Evolutionary conservation across 2,888 invertebrate species (phyloP).

Genomic region (Philereme transversata): DNA sequence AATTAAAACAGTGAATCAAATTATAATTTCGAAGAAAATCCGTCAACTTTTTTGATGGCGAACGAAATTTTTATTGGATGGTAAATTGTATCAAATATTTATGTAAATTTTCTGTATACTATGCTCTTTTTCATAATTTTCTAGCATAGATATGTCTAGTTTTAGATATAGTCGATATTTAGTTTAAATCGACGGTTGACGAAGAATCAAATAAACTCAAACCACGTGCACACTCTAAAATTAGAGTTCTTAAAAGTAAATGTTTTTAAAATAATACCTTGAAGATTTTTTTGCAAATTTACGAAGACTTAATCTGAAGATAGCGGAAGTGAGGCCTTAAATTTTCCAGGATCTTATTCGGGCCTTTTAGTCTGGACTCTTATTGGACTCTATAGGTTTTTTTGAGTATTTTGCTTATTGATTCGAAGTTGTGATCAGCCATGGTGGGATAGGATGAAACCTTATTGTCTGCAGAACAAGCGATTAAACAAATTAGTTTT

Average conservation of each 20-base stretch:
- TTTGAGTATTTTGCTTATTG: slow-evolving; percentile 24
- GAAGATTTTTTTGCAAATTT: slow-evolving; percentile 27
- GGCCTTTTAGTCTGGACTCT: slow-evolving; percentile 11
- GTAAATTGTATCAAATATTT: neutral
- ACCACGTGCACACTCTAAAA: slow-evolving; percentile 18
- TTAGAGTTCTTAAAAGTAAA: slow-evolving; percentile 4
- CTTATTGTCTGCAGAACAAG: slow-evolving; percentile 66
- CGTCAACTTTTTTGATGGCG: neutral
- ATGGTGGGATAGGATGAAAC: slow-evolving; percentile 44
- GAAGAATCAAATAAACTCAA: slow-evolving; percentile 15
- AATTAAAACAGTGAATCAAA: neutral
- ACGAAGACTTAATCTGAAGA: slow-evolving; percentile 30
- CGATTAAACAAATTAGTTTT: slow-evolving; percentile 54
- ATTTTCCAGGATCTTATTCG: slow-evolving; percentile 18
- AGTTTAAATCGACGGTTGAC: neutral
- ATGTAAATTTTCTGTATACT: neutral
- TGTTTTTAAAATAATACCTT: slow-evolving; percentile 36
- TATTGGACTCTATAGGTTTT: slow-evolving; percentile 12
- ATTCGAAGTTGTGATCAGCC: slow-evolving; percentile 35
- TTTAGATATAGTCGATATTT: neutral
- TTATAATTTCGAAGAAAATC: slow-evolving; percentile 2
- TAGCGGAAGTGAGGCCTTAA: slow-evolving; percentile 16
- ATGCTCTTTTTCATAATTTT: neutral
- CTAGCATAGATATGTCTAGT: neutral
- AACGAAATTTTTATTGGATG: neutral